These are phyloP conservation scores for Callocephalon fimbriatum DNA, from an alignment of 2,113 vertebrate genomes.

Conservation along the genomic window DNA sequence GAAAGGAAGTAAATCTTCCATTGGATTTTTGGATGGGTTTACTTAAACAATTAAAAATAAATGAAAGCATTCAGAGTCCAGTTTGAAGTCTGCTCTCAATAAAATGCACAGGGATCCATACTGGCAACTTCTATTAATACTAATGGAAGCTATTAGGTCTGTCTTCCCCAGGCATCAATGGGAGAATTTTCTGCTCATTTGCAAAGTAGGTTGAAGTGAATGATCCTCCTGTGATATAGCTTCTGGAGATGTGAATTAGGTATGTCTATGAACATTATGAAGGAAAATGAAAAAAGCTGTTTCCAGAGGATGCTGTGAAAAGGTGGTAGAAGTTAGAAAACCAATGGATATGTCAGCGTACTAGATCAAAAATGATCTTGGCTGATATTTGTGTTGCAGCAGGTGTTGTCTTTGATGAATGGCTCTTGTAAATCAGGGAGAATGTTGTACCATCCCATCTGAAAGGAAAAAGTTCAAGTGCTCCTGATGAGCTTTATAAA, in stretches of 20 bases:
- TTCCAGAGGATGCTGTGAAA: background rate
- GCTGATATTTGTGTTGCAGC: constrained; percentile 18
- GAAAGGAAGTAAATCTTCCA: background rate
- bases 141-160: background rate
- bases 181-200: constrained; percentile 1
- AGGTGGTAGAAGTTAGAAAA: background rate
- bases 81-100: background rate
- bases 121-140: background rate
- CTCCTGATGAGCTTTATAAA: constrained; percentile 74
- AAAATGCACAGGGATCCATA: background rate
- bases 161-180: background rate
- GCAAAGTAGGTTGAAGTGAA: background rate
- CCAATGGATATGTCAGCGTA: background rate
- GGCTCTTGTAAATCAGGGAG: constrained; percentile 45
- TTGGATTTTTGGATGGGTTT: background rate
- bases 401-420: constrained; percentile 59
- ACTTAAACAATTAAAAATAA: constrained; percentile 38
- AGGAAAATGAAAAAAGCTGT: background rate
- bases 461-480: constrained; percentile 61
- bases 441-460: constrained; percentile 19
- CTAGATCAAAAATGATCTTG: constrained; percentile 37
- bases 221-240: background rate
- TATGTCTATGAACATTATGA: background rate
- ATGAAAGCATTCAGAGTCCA: background rate
- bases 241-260: background rate